Base-by-base conservation (phyloP, 2,113 vertebrate species). In the Nycticorax nycticorax region DNA sequence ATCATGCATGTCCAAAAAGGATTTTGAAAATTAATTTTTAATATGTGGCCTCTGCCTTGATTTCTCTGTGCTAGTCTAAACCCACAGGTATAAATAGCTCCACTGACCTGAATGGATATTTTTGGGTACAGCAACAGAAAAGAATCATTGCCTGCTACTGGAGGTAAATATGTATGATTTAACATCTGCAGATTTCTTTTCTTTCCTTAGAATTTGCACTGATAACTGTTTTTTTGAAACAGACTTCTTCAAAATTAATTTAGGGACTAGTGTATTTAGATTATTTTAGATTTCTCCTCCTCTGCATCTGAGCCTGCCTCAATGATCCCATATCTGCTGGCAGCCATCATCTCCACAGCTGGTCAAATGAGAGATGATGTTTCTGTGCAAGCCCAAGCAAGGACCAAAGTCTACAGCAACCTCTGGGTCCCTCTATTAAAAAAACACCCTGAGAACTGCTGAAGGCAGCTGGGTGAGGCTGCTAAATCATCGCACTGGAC, bases 21-120 rank as follows among this genome's bases (percentile, higher is more conserved):
- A 43, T 56, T 89, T 82, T 73, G 53, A 67, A 86, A 77, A 41
- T 73, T n/a, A 68, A 73, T 82, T 95, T 89, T 86, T 89, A 41
- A 82, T 76, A 22, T 14, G n/a, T 72, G 59, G 81, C 26, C 71
- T 77, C 66, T 86, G 64, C 71, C 26, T 30, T 77, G 59, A 28
- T 72, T 92, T 78, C 53, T 73, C 76, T 63, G 24, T 26, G 28
- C 53, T 81, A 4, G 33, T 73, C 60, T 60, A 45, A 95, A 56
- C 28, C 27, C 39, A 13, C 0, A 0, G 33, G 33, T 77, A 82
- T 68, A 92, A 89, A 89, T 50, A 63, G 41, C 72, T 63, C 24
- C 18, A 3, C 62, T 75, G 78, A 91, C 56, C 67, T 75, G 62
- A 71, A 55, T 10, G 50, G 62, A 5, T 50, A 15, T 14, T 79